phyloP scores from a whole-genome alignment of 2,797 vertebrate species.

The Iguana delicatissima region DNA sequence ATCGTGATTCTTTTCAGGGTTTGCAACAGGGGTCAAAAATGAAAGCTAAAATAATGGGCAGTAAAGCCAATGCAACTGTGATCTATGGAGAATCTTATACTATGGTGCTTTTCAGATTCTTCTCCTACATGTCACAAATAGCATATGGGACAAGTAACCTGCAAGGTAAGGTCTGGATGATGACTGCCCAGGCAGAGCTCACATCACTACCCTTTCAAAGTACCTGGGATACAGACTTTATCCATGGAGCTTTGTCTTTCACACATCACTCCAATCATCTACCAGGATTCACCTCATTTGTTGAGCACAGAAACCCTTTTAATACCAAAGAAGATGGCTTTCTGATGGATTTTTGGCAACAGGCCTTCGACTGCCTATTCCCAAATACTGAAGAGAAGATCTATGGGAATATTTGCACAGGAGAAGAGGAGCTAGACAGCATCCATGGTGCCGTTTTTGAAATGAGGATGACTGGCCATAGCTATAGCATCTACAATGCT shows the following conservation, averaged over 20 bases:
- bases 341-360: background rate
- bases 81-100: conserved; percentile 19
- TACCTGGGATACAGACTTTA: background rate
- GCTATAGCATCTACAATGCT: too few species aligned
- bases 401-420: background rate
- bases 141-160: background rate
- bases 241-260: conserved; percentile 10
- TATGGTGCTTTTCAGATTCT: background rate
- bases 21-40: background rate
- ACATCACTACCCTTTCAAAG: background rate
- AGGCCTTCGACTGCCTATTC: background rate
- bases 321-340: conserved; percentile 4
- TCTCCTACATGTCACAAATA: background rate
- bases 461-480: background rate
- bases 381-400: background rate
- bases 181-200: conserved; percentile 12
- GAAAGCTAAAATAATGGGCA: background rate
- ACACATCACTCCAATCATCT: background rate
- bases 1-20: too few species aligned
- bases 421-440: background rate
- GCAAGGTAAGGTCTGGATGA: conserved; percentile 3
- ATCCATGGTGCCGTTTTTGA: background rate
- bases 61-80: background rate
- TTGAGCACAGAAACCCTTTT: background rate
- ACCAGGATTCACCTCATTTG: background rate